phyloP scores from a whole-genome alignment of 2,888 invertebrate species.

The Mythimna ferrago region DNA sequence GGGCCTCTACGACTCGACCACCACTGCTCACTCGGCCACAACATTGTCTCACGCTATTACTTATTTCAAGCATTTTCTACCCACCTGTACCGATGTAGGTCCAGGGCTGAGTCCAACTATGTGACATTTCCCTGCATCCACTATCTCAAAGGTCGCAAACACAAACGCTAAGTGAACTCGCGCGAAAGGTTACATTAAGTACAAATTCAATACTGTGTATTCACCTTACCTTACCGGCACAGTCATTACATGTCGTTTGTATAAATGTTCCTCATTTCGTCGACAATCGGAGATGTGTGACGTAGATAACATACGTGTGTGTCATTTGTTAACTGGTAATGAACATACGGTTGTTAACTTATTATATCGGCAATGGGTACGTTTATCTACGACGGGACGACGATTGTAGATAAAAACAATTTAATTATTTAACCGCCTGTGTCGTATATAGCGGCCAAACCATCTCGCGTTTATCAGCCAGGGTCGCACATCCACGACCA shows the following conservation, averaged over 20 bases:
- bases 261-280: conserved; percentile 67
- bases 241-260: conserved; percentile 72
- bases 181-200: conserved; percentile 82
- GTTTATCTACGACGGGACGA: conserved; percentile 48
- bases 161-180: conserved; percentile 78
- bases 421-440: conserved; percentile 29
- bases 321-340: conserved; percentile 60
- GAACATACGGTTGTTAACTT: conserved; percentile 60
- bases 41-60: conserved; percentile 24
- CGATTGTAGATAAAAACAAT: conserved; percentile 50
- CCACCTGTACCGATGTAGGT: conserved; percentile 78
- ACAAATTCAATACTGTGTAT: conserved; percentile 85
- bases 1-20: too few species aligned
- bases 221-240: conserved; percentile 63
- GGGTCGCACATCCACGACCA: too few species aligned
- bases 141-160: conserved; percentile 87
- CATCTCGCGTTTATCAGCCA: too few species aligned
- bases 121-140: conserved; percentile 89
- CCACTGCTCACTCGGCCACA: too few species aligned
- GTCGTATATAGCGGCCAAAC: too few species aligned
- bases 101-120: conserved; percentile 88
- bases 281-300: conserved; percentile 66
- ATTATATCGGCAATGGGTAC: conserved; percentile 59
- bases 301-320: conserved; percentile 60
- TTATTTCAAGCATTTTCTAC: conserved; percentile 60